Evolutionary conservation across 2,113 vertebrate species (phyloP).

Genomic region (Cheirogaleus medius): DNA sequence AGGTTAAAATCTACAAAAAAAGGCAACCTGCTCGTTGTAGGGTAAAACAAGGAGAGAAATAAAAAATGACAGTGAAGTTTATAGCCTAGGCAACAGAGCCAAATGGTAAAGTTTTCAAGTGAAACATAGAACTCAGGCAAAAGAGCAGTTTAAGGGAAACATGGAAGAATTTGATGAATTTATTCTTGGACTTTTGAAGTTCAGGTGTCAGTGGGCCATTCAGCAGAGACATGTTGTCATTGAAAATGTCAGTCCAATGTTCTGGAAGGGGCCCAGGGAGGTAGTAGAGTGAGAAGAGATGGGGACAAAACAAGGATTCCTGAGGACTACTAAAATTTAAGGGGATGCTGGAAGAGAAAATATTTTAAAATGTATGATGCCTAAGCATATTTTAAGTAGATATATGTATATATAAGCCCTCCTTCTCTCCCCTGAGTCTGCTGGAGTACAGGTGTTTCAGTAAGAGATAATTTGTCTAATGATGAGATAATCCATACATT

Average conservation of each 20-base stretch:
- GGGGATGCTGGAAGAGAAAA: neutral
- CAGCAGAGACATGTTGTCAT: neutral
- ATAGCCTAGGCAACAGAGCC: neutral
- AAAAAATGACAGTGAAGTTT: neutral
- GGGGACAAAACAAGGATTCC: neutral
- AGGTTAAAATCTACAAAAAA: slow-evolving; percentile 5
- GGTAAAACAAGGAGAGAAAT: neutral
- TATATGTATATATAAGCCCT: neutral
- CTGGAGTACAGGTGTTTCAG: neutral
- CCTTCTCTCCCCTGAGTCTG: neutral
- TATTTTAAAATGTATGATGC: neutral
- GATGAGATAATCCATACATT: neutral
- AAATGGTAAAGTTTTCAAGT: neutral
- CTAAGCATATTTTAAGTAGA: neutral
- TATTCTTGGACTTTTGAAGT: neutral
- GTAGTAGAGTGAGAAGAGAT: neutral
- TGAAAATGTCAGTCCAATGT: neutral
- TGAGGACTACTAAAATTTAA: neutral
- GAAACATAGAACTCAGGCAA: neutral
- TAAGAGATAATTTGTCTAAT: neutral
- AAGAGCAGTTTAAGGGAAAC: neutral
- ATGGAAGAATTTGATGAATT: neutral
- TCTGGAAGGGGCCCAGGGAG: neutral
- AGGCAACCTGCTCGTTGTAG: neutral
- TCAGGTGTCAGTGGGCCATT: neutral